Conservation (phyloP, 2,113 vertebrate genomes). For the Columba janthina region DNA sequence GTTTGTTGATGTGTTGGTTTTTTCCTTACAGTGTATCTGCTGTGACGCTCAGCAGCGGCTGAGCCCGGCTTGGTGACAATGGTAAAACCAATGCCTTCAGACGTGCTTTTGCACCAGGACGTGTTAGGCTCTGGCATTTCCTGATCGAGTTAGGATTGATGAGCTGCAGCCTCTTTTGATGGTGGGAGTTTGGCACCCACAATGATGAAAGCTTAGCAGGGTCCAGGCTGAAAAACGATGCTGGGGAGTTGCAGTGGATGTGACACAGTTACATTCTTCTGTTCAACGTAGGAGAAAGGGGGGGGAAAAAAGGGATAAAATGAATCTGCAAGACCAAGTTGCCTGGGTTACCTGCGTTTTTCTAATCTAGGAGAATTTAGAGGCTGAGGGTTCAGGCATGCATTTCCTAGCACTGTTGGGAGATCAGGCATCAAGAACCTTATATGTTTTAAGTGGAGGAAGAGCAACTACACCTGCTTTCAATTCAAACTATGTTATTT, state of each 20-base stretch:
- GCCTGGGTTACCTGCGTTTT: not conserved
- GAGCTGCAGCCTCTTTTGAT: conserved; percentile 8
- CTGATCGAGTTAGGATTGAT: not conserved
- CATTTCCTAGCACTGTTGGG: not conserved
- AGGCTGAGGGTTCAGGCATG: not conserved
- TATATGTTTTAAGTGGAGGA: not conserved
- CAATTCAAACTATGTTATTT: not conserved
- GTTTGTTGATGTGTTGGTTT: not conserved
- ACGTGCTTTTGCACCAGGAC: not conserved
- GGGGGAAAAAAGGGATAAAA: not conserved
- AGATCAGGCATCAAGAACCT: not conserved
- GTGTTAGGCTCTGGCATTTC: conserved; percentile 6
- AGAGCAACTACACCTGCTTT: not conserved
- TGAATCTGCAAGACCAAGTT: not conserved
- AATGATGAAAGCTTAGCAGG: not conserved
- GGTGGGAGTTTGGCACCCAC: not conserved
- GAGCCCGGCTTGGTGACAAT: not conserved
- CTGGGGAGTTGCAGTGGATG: not conserved
- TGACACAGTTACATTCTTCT: not conserved
- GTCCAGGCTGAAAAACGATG: not conserved
- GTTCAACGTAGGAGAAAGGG: not conserved
- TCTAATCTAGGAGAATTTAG: not conserved
- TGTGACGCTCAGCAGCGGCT: not conserved
- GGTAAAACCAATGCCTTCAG: not conserved
- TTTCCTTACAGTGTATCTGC: not conserved